Conservation (phyloP, 2,113 vertebrate genomes). For the Chaetorhynchus papuensis region DNA sequence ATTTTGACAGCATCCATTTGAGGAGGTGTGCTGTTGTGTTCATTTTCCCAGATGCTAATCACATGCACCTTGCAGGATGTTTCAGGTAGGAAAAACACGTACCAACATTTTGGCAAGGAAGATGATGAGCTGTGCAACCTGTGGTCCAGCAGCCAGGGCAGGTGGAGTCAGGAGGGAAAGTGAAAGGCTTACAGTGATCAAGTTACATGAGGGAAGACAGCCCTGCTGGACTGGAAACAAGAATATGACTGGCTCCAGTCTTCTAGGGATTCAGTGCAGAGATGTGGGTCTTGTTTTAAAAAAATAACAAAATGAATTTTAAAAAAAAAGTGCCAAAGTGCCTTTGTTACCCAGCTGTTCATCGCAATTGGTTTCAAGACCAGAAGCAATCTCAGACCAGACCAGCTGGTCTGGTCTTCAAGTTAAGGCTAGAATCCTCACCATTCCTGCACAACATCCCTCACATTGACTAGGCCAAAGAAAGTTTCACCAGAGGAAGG, state of each 20-base stretch:
- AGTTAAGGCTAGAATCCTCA: background rate
- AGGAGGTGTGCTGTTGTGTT: background rate
- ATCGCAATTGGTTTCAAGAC: background rate
- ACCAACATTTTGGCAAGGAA: background rate
- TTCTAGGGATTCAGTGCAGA: background rate
- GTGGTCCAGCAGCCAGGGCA: background rate
- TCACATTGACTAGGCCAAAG: background rate
- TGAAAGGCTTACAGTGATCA: background rate
- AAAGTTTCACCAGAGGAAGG: background rate
- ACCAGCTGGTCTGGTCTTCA: background rate
- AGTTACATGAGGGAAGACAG: background rate
- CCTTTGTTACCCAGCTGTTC: background rate
- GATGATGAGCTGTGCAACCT: background rate
- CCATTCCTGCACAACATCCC: background rate
- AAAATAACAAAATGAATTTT: background rate
- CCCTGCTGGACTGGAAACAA: background rate
- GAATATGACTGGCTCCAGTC: background rate
- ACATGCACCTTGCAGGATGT: background rate
- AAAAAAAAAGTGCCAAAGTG: too few relatives aligned
- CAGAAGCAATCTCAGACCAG: background rate
- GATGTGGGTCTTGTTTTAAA: background rate
- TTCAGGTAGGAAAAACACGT: background rate
- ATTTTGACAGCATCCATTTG: conserved; percentile 26
- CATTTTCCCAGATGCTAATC: background rate
- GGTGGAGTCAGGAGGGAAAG: background rate